Conservation (phyloP, 2,888 invertebrate species). For the Carterocephalus palaemon region DNA sequence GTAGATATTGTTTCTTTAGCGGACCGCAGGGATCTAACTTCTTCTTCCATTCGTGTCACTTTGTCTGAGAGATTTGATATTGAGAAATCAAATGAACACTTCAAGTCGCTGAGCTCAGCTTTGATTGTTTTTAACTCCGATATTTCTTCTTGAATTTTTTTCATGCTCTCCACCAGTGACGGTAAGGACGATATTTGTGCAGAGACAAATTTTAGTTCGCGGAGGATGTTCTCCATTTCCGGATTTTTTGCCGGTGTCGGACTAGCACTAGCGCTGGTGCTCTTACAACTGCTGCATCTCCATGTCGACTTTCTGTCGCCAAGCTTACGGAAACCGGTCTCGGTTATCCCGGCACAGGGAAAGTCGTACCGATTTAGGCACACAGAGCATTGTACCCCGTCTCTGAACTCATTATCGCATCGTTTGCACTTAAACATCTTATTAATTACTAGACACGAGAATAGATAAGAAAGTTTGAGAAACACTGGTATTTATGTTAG, state of each 20-base stretch:
- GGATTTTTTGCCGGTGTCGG: background rate
- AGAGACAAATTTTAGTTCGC: background rate
- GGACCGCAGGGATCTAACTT: background rate
- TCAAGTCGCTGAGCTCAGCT: background rate
- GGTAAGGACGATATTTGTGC: background rate
- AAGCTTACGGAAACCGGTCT: background rate
- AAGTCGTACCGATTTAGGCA: slow-evolving; percentile 1
- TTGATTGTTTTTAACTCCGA: background rate
- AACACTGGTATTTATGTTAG: background rate
- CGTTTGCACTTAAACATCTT: slow-evolving; percentile 3
- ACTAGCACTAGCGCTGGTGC: background rate
- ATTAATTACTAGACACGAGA: background rate
- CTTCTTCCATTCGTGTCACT: background rate
- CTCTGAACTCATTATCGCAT: slow-evolving; percentile 1
- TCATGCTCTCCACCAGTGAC: background rate
- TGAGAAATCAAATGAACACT: background rate
- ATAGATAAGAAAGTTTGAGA: background rate
- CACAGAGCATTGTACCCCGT: background rate
- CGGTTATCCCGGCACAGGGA: slow-evolving; percentile 1
- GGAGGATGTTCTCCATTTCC: slow-evolving; percentile 9
- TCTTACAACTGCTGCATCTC: slow-evolving; percentile 16
- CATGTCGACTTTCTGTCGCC: background rate
- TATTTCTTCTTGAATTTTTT: background rate
- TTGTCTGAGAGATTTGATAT: background rate
- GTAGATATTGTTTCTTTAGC: slow-evolving; percentile 7